Conservation (phyloP, 1,140 invertebrate species). For the Aphidius gifuensis region DNA sequence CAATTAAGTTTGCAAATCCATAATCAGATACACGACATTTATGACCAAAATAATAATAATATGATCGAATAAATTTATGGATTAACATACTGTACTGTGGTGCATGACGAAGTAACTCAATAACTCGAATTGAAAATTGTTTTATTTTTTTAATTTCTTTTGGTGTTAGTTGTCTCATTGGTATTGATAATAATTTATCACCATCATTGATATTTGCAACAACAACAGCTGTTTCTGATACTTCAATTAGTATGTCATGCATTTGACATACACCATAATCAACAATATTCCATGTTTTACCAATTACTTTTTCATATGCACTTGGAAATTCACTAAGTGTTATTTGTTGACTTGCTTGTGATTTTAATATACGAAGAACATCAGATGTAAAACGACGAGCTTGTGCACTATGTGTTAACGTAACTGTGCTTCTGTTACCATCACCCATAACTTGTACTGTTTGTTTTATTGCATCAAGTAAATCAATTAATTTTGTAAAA, state of each 20-base stretch:
- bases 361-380: conserved; percentile 78
- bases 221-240: conserved; percentile 70
- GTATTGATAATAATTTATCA: conserved; percentile 64
- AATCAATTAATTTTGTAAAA: conserved; percentile 85
- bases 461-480: conserved; percentile 86
- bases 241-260: conserved; percentile 70
- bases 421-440: conserved; percentile 80
- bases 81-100: conserved; percentile 85
- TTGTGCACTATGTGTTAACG: conserved; percentile 83
- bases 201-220: conserved; percentile 56
- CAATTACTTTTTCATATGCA: conserved; percentile 71
- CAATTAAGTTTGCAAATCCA: conserved; percentile 88
- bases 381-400: conserved; percentile 87
- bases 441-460: conserved; percentile 90
- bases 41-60: conserved; percentile 91
- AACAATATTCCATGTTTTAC: conserved; percentile 68
- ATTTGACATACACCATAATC: conserved; percentile 81
- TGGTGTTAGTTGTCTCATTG: conserved; percentile 74
- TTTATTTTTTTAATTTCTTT: conserved; percentile 72
- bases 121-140: conserved; percentile 71
- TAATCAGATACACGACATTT: conserved; percentile 92
- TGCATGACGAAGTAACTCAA: conserved; percentile 82
- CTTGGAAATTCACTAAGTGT: conserved; percentile 69
- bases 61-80: conserved; percentile 90
- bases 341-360: conserved; percentile 74